Evolutionary conservation across 2,113 vertebrate species (phyloP), one percentile per base, ranked within the genome.

Genomic region (Sinocyclocheilus maitianheensis): DNA sequence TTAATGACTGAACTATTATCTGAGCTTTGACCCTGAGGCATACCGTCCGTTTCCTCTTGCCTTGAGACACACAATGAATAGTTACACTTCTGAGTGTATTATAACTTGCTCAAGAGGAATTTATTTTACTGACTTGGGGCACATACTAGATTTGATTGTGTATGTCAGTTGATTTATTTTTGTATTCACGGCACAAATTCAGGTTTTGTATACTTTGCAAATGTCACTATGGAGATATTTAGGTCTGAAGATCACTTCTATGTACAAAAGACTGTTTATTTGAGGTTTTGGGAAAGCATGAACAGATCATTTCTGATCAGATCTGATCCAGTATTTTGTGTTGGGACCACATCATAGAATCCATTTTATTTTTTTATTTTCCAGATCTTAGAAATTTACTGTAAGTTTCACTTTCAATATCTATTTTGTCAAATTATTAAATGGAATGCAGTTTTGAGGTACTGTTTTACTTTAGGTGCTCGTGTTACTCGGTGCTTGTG

Each of bases 11-110:
- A 40, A 16, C 62, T 85, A 16, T 72, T 62, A 48, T 22, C 46
- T 79, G 13, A 80, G 58, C n/a, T 24, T 71, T 55, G 60, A 48
- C 78, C 16, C 8, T 24, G 46, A 43, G 30, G 30, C 34, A 62
- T 76, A 7, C 4, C 58, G 2, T 40, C 58, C 9, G 1, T 83
- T 62, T 71, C 24, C 63, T 53, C 37, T 24, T 40, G 91, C 94
- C 92, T 88, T 88, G 69, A 85, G 90, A 83, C 89, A 81, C 90
- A 91, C 88, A 93, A 87, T 74, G 14, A 67, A 65, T 74, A 43
- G 30, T 55, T 24, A 71, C 46, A 85, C 80, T 60, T 37, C 26
- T 14, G 10, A 46, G 79, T 81, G 22, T 65, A 81, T 65, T 65
- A 65, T 46, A 46, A 48, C 11, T 22, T 48, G 37, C 55, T 80